Evolutionary conservation across 2,113 vertebrate genomes (phyloP).

Genomic region (Cheilinus undulatus): DNA sequence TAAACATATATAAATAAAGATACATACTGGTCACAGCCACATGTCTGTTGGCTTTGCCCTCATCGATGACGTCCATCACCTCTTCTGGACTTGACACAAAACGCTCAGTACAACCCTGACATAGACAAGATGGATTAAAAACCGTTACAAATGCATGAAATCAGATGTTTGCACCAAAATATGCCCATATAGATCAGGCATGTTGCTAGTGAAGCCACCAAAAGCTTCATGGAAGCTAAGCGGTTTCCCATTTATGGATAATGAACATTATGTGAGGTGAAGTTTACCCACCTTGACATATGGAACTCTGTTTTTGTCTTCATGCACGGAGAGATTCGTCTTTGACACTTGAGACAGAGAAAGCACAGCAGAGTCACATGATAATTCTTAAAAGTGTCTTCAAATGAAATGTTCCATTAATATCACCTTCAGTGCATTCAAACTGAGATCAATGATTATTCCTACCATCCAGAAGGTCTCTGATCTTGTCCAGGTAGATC

Average conservation of each 20-base stretch:
- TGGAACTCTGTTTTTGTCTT: slow-evolving; percentile 97
- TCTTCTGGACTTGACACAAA: slow-evolving; percentile 96
- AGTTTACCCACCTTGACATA: slow-evolving; percentile 90
- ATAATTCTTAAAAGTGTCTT: background rate
- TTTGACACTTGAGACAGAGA: slow-evolving; percentile 89
- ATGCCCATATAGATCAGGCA: no score
- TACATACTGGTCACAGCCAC: slow-evolving; percentile 93
- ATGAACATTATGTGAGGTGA: background rate
- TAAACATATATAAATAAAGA: background rate
- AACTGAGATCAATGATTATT: background rate
- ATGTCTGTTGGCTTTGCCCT: slow-evolving; percentile 94
- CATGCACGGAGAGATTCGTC: slow-evolving; percentile 97
- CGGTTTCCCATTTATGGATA: no score
- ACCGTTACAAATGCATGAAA: no score
- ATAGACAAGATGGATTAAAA: background rate
- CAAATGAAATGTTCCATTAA: no score
- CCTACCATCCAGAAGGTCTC: slow-evolving; percentile 95
- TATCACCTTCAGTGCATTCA: no score
- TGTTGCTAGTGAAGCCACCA: no score
- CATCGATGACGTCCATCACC: slow-evolving; percentile 96
- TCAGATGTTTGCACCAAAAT: no score
- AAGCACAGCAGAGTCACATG: background rate
- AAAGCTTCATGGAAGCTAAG: no score
- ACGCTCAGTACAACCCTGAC: slow-evolving; percentile 94
- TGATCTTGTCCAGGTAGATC: slow-evolving; percentile 97